Base-by-base conservation (phyloP, 1,140 invertebrate species). In the Drosophila busckii region DNA sequence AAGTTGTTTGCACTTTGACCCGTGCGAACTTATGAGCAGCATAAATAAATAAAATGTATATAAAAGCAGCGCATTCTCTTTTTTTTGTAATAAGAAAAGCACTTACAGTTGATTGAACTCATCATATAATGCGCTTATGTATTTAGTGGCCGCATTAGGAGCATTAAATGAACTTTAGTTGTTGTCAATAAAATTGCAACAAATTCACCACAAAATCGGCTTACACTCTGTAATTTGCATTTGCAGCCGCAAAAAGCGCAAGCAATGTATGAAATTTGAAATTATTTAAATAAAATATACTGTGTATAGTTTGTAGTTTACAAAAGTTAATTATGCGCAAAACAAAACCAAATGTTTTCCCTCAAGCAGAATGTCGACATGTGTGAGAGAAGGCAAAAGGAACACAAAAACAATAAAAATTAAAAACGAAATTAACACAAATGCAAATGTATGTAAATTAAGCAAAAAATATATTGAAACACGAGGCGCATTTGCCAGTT, bases 261-360 rank as follows among this genome's bases (percentile, higher is more conserved):
- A 13, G 13, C 23, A 26, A n/a, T n/a, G n/a, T n/a, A n/a, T n/a
- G n/a, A n/a, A n/a, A 26, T 10, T 41, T 2, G 2, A 23, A 34
- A 46, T 23, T 12, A 46, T 32, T 23, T 6, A 4, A 0, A 2
- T n/a, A 23, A 8, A 12, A 29, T 2, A 19, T 9, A 25, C 4
- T n/a, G n/a, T n/a, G n/a, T n/a, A n/a, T n/a, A n/a, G n/a, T n/a
- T n/a, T n/a, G n/a, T n/a, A n/a, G 15, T 35, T 23, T 29, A 31
- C 37, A 23, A 59, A 64, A 64, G 54, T 64, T 64, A 64, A 64
- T 64, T 64, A 64, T 46, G 54, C 54, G 46, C 54, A 64, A 63
- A 52, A 46, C 44, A 54, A 64, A 64, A 64, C 54, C 60, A 64
- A 64, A 64, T 64, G 60, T 64, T 59, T 64, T 64, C 54, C 31